phyloP scores from a whole-genome alignment of 1,140 invertebrate species.

The Zaprionus capensis region DNA sequence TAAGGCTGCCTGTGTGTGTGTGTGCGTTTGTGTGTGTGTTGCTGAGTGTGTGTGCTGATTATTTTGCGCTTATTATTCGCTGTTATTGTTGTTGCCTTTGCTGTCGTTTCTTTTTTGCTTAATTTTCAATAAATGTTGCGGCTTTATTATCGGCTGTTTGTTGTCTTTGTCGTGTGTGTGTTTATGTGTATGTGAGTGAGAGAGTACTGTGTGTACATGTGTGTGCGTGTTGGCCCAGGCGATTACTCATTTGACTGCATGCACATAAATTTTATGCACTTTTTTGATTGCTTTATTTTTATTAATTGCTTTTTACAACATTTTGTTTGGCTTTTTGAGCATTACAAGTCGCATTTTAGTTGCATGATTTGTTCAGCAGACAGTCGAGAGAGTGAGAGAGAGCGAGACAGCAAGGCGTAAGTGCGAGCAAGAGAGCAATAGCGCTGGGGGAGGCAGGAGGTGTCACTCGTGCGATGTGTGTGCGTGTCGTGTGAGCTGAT shows the following conservation, averaged over 20 bases:
- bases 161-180: conserved; percentile 43
- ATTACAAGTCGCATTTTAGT: conserved; percentile 56
- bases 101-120: conserved; percentile 59
- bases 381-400: background rate
- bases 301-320: conserved; percentile 80
- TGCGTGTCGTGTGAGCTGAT: conserved; percentile 73
- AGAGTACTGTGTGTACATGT: conserved; percentile 7
- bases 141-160: conserved; percentile 63
- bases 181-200: conserved; percentile 7
- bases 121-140: conserved; percentile 79
- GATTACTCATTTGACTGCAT: conserved; percentile 82
- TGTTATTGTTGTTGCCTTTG: conserved; percentile 40
- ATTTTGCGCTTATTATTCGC: conserved; percentile 80
- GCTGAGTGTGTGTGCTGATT: conserved; percentile 65
- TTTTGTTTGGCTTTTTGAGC: conserved; percentile 56
- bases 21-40: conserved; percentile 2
- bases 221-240: conserved; percentile 47
- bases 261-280: conserved; percentile 79
- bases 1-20: background rate
- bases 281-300: conserved; percentile 74
- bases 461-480: conserved; percentile 31
- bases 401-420: conserved; percentile 3
- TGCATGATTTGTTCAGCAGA: conserved; percentile 36
- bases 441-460: conserved; percentile 5
- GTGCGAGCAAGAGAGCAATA: conserved; percentile 4